Evolutionary conservation across 2,888 invertebrate species (phyloP), one percentile per base, ranked within the genome.

Genomic region (Agrotis clavis): DNA sequence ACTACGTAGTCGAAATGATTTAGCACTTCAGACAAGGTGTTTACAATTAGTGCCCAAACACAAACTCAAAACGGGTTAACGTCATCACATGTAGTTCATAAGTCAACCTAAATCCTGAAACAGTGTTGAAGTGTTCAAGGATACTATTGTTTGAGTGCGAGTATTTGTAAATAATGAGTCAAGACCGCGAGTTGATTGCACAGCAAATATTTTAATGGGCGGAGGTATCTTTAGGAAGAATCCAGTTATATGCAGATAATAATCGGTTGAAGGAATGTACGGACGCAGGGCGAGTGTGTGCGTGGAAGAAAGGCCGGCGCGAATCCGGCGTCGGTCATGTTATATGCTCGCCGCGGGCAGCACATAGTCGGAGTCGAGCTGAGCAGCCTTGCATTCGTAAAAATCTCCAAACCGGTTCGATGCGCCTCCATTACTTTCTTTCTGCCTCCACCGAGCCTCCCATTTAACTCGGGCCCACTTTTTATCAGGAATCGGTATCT

Each of bases 401-500:
- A 96, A 96, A 96, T 96, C 93, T 95, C 90, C 91, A 94, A 96
- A 96, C 96, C 96, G 96, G 96, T 96, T 95, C 93, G 94, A 94
- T 94, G 95, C 93, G 95, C 95, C 95, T 94, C 95, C 95, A 96
- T 95, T 95, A 95, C 96, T 96, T 96, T 96, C 96, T 95, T 96
- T 96, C 96, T 95, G 94, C 94, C 93, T 95, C 95, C 93, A 94
- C 91, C 91, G 94, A 94, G 95, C 95, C 96, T 95, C 96, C 95
- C 95, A 95, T 96, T 95, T 95, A 94, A 95, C 95, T 94, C 93
- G 95, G 94, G 94, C 94, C 95, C 95, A 95, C 95, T 96, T 96
- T 96, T 96, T 96, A 96, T 96, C 96, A 93, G 94, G 93, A 95
- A 95, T 96, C 95, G 95, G 95, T 95, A 96, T 96, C 96, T 96